A percentile compares a stretch with the other conserved stretches of the same genome.
Conservation (phyloP, 2,888 invertebrate species). For the Opisthograptis luteolata region DNA sequence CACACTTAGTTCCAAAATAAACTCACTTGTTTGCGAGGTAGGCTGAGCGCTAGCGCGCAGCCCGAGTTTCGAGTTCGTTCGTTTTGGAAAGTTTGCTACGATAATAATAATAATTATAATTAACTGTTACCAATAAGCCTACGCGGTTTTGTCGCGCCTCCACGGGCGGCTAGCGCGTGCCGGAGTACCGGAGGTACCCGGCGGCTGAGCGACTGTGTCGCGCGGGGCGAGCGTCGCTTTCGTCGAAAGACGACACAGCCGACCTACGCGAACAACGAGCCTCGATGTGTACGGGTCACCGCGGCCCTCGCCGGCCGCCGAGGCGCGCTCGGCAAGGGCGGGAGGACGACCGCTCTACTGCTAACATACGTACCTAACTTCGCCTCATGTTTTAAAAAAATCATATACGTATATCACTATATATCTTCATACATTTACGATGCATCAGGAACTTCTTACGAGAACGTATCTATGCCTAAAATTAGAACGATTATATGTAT, state of each 20-base stretch:
- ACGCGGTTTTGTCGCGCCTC: slow-evolving; percentile 80
- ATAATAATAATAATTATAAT: slow-evolving; percentile 84
- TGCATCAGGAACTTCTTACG: slow-evolving; percentile 85
- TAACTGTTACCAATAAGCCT: slow-evolving; percentile 83
- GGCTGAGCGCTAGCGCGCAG: slow-evolving; percentile 84
- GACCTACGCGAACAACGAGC: slow-evolving; percentile 42
- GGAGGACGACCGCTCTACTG: slow-evolving; percentile 81
- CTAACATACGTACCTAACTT: slow-evolving; percentile 83
- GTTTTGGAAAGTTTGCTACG: slow-evolving; percentile 85
- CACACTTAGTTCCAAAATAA: slow-evolving; percentile 91
- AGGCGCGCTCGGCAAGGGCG: slow-evolving; percentile 31
- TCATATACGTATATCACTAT: slow-evolving; percentile 84
- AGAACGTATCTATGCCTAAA: slow-evolving; percentile 85
- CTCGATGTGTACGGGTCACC: slow-evolving; percentile 23
- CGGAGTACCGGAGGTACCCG: slow-evolving; percentile 41
- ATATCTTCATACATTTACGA: slow-evolving; percentile 84
- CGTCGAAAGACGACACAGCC: slow-evolving; percentile 41
- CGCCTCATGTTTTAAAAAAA: slow-evolving; percentile 82
- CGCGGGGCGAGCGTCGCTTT: slow-evolving; percentile 32
- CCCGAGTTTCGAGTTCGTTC: slow-evolving; percentile 86
- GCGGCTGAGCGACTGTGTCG: slow-evolving; percentile 33
- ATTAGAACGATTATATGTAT: slow-evolving; percentile 85
- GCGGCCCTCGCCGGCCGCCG: slow-evolving; percentile 1
- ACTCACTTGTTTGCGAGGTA: slow-evolving; percentile 91
- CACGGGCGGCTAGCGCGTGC: slow-evolving; percentile 61